Evolutionary conservation across 2,888 invertebrate species (phyloP), one percentile per base, ranked within the genome.

Genomic region (Trachelus troglodyta): DNA sequence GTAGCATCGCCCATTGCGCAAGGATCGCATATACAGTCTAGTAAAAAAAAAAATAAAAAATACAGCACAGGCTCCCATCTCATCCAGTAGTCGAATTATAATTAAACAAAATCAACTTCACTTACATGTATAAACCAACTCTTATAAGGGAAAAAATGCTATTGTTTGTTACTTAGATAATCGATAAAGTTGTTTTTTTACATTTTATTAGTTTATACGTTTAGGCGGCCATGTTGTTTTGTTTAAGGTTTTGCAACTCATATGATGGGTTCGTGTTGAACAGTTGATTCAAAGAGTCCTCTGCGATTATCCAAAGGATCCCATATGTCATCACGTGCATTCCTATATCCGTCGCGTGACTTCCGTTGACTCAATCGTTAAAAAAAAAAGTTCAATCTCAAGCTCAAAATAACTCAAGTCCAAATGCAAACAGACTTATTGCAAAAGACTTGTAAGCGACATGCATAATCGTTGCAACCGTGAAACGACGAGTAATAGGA

Each of bases 81-180:
- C 71, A 71, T 71, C 71, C 33, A 71, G 71, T 71, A 71, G 71
- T 71, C 71, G 71, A 71, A 71, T 71, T 71, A 31, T 71, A 33
- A 71, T 34, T 71, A 71, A 71, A 33, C 71, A 34, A 71, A 71
- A 71, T 71, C 71, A 71, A 71, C 34, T 71, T 71, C 71, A 71
- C 71, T 71, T 71, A 71, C 71, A 34, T 71, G 33, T 35, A 74
- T 35, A 34, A 74, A 34, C 34, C 30, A 73, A 71, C 31, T 71
- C 34, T 71, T 71, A 71, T 71, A 71, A 71, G 79, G 83, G 81
- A 83, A 88, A 89, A 88, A 85, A 86, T 88, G 90, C 90, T 91
- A 91, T 91, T 90, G 91, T 91, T 91, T 91, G 91, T 91, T 91
- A 91, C 89, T 90, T 91, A 91, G 91, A 90, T 91, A 89, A 90